phyloP scores from a whole-genome alignment of 2,888 invertebrate genomes.

The Ochropleura plecta region DNA sequence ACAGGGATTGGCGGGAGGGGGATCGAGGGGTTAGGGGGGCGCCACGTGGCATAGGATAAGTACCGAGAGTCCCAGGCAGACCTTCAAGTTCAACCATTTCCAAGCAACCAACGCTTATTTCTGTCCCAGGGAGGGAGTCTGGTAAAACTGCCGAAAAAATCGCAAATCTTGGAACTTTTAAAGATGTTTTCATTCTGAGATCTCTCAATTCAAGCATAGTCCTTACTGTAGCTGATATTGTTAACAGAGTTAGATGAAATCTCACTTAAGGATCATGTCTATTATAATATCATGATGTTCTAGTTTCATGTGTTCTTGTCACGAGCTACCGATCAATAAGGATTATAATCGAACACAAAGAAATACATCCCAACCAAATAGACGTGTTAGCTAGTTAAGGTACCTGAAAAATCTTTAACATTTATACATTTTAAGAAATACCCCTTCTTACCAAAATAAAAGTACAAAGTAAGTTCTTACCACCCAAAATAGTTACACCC shows the following conservation, averaged over 20 bases:
- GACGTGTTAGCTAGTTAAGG: neutral
- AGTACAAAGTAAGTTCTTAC: neutral
- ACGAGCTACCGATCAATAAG: neutral
- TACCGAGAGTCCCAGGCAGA: constrained; percentile 9
- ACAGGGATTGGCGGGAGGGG: neutral
- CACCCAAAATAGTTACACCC: constrained; percentile 13
- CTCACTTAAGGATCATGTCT: neutral
- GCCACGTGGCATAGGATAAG: constrained; percentile 37
- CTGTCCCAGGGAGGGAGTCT: neutral
- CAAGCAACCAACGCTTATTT: neutral
- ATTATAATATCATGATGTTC: neutral
- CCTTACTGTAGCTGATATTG: neutral
- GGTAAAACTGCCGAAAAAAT: neutral
- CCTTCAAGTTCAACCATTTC: neutral
- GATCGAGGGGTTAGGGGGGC: neutral
- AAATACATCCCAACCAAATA: constrained; percentile 1
- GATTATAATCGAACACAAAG: neutral
- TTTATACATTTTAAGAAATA: neutral
- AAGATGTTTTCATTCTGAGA: neutral
- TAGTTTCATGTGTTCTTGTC: neutral
- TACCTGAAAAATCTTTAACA: neutral
- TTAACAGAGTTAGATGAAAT: neutral
- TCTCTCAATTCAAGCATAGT: neutral
- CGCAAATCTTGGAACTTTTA: neutral
- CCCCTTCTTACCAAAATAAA: neutral